Evolutionary conservation across 1,140 invertebrate genomes (phyloP).

Genomic region (Caligus rogercresseyi): DNA sequence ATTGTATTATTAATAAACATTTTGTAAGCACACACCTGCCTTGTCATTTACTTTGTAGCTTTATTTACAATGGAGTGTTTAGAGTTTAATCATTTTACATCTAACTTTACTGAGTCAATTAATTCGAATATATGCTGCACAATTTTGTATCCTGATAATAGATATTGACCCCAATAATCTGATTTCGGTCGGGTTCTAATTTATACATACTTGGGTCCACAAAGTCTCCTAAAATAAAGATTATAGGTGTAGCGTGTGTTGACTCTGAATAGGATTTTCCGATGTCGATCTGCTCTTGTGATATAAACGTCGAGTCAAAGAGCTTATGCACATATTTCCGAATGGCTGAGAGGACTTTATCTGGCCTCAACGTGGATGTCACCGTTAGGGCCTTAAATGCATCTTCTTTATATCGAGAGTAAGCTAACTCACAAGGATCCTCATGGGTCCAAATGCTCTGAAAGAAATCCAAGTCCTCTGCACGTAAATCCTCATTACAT

Average conservation of each 20-base stretch:
- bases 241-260: neutral
- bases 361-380: slow-evolving; percentile 35
- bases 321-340: slow-evolving; percentile 39
- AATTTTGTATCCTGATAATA: no score
- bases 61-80: no score
- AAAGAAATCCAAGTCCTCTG: neutral
- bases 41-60: no score
- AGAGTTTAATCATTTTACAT: no score
- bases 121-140: no score
- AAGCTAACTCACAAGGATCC: neutral
- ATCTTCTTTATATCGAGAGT: slow-evolving; percentile 9
- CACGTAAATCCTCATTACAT: no score
- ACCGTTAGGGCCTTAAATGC: slow-evolving; percentile 34
- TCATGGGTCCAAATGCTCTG: neutral
- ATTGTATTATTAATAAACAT: no score
- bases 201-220: neutral
- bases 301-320: slow-evolving; percentile 6
- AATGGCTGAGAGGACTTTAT: slow-evolving; percentile 59
- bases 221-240: slow-evolving; percentile 14
- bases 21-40: no score
- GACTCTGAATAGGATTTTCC: neutral
- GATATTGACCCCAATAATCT: no score
- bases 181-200: no score
- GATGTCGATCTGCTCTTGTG: neutral
- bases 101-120: no score